Base-by-base conservation (phyloP, 2,888 invertebrate genomes). In the Dicycla oo region DNA sequence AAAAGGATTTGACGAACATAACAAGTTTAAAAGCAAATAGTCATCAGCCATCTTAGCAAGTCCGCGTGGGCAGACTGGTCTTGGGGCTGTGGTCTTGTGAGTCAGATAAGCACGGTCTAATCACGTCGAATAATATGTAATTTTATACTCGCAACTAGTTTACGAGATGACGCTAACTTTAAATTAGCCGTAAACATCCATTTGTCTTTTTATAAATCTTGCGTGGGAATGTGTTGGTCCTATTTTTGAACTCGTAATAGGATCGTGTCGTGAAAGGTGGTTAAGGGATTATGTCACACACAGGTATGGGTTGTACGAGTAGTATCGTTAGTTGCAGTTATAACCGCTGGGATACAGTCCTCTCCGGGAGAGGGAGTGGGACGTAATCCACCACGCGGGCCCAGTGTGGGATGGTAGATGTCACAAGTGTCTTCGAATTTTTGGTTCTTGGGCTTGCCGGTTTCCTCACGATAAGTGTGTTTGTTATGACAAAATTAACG, bases 61-160 rank as follows among this genome's bases (percentile, higher is more conserved):
- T n/a, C 51, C 30, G 89, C 89, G 93, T 93, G 90, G 93, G 93
- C 75, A 91, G 88, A 91, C 91, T 56, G 79, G 92, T 89, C 87
- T 88, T 73, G 69, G 30, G 30, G 7, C 57, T 30, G 34, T 74
- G 68, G 68, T 23, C 82, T n/a, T 69, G 70, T 88, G 89, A 89
- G 77, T 87, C 88, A 88, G 85, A 80, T 75, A 72, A 78, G 68
- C 69, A 60, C 49, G 38, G 74, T 47, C 80, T 77, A 82, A 84
- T 85, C 81, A 84, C 64, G 67, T 73, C 62, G 68, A 78, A 82
- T 83, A 85, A 82, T 84, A 80, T 78, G 78, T 83, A 81, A 86
- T 83, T 78, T 76, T 79, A 86, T 81, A 84, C 53, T 69, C 70
- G 38, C 62, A 81, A 74, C 81, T 73, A 69, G 73, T 83, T 84